Base-by-base conservation (phyloP, 1,140 invertebrate genomes). In the Scaptomyza hsui region DNA sequence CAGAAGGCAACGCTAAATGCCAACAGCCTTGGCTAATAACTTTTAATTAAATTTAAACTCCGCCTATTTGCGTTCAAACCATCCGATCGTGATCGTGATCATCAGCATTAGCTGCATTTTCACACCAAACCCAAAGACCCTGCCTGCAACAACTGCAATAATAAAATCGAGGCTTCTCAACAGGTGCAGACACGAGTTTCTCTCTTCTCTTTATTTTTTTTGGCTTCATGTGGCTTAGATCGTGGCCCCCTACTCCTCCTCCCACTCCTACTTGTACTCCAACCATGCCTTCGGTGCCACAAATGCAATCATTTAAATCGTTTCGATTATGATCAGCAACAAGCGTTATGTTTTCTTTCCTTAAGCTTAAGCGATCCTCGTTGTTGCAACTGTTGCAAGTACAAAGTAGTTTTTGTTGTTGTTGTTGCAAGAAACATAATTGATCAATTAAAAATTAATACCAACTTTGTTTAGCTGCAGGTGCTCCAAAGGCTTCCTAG, bases 381-480 rank as follows among this genome's bases (percentile, higher is more conserved):
- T 13, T 37, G 47, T 52, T 61, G 24, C n/a, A 53, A 37, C 15
- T 74, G 71, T 19, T 37, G 71, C 61, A 29, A 29, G 6, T 29
- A 29, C 26, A 29, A 6, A 9, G 7, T 9, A 45, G 51, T 59
- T 19, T 35, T 45, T 55, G 44, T 49, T 63, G 55, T 29, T 19
- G 61, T 51, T 53, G 42, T 41, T 55, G 49, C 1, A 49, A 51
- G 47, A 51, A 75, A 55, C 64, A 78, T 88, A 86, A 86, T 86
- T 88, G 81, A 86, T 86, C 81, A 88, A 82, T 86, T 86, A 86
- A 82, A 86, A 86, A 88, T 88, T 81, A 82, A 86, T 86, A 82
- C 65, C 70, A 85, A 82, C 78, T 75, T 69, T 88, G 77, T 68
- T 68, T 75, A 71, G 81, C 82, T 88, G 45, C 72, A 77, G 81